Evolutionary conservation across 1,140 invertebrate genomes (phyloP).

Genomic region (Drosophila ananassae): DNA sequence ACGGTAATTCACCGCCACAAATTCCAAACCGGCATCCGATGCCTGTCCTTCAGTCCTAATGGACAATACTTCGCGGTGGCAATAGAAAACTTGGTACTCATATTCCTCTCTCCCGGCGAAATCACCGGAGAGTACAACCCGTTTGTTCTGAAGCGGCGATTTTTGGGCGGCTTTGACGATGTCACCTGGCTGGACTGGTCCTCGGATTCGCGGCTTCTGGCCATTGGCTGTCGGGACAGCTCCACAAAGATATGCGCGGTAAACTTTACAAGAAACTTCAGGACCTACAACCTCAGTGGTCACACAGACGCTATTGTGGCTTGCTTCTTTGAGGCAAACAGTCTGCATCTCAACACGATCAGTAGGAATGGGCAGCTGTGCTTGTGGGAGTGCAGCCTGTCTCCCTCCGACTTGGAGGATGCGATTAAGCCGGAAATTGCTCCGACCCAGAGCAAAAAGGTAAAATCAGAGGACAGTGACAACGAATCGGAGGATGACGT

Average conservation of each 20-base stretch:
- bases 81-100: conserved; percentile 93
- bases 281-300: conserved; percentile 89
- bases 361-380: conserved; percentile 90
- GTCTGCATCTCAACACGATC: conserved; percentile 91
- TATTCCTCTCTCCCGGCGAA: conserved; percentile 93
- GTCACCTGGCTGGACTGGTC: conserved; percentile 96
- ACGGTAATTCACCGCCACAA: conserved; percentile 93
- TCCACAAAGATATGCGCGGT: conserved; percentile 92
- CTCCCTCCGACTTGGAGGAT: conserved; percentile 84
- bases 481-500: conserved; percentile 87
- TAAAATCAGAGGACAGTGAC: conserved; percentile 29
- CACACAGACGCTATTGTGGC: conserved; percentile 93
- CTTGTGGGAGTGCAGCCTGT: conserved; percentile 94
- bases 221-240: conserved; percentile 94
- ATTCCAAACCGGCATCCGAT: conserved; percentile 90
- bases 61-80: conserved; percentile 96
- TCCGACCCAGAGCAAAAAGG: conserved; percentile 60
- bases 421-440: conserved; percentile 84
- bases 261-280: conserved; percentile 90
- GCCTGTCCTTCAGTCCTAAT: conserved; percentile 96
- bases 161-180: conserved; percentile 91
- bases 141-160: conserved; percentile 93
- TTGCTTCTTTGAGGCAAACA: conserved; percentile 94
- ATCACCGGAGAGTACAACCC: conserved; percentile 93
- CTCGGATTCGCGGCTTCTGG: conserved; percentile 93